Conservation (phyloP, 2,888 invertebrate species). For the Brenthis daphne region DNA sequence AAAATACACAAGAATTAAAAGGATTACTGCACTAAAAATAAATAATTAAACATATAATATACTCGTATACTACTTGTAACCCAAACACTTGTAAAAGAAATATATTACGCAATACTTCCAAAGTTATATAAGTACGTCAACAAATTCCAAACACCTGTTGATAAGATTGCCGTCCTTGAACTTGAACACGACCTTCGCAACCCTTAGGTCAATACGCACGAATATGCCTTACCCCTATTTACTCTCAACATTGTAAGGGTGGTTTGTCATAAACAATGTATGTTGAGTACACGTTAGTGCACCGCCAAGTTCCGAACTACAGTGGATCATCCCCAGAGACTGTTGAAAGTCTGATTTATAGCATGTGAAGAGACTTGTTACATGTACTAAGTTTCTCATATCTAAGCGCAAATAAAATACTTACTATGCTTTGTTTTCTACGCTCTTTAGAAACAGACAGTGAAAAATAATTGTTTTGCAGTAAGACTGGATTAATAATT, state of each 20-base stretch:
- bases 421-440: not conserved
- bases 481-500: too few relatives aligned
- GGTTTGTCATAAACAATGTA: conserved; percentile 15
- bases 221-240: conserved; percentile 37
- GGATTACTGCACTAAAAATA: too few relatives aligned
- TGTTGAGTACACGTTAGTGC: conserved; percentile 11
- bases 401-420: conserved; percentile 15
- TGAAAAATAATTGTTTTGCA: too few relatives aligned
- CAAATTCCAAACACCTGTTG: conserved; percentile 50
- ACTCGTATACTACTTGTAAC: not conserved
- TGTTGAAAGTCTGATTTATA: conserved; percentile 16
- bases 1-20: too few relatives aligned
- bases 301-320: conserved; percentile 1
- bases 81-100: not conserved
- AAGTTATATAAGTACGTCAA: conserved; percentile 5
- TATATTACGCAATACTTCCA: not conserved
- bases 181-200: conserved; percentile 55
- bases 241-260: conserved; percentile 14
- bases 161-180: conserved; percentile 63
- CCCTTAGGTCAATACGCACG: conserved; percentile 60
- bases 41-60: too few relatives aligned
- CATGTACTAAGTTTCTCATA: conserved; percentile 15
- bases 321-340: not conserved
- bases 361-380: conserved; percentile 7
- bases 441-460: too few relatives aligned